These are phyloP conservation scores for Rhinella marina DNA, from an alignment of 2,797 vertebrate species.

Conservation along the genomic window DNA sequence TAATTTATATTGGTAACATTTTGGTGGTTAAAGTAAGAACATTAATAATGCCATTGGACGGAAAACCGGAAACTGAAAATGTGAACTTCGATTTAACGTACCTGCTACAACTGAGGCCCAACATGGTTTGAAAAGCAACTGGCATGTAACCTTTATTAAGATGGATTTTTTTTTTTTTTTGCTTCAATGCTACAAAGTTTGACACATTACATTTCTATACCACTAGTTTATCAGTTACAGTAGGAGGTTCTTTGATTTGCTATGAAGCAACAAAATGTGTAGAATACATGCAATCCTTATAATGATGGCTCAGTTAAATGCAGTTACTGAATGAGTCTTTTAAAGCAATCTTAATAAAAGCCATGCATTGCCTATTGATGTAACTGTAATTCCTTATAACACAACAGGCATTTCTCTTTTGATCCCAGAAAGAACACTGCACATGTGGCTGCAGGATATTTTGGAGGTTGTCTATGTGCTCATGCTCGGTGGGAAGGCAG, in stretches of 20 bases:
- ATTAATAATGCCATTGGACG: not conserved
- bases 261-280: not conserved
- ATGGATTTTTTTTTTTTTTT: not conserved
- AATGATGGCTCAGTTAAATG: not conserved
- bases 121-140: not conserved
- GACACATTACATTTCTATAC: not conserved
- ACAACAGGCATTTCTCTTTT: conserved; percentile 30
- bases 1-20: not conserved
- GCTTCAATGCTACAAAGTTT: not conserved
- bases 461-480: conserved; percentile 34
- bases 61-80: not conserved
- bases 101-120: not conserved
- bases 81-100: not conserved
- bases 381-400: conserved; percentile 33
- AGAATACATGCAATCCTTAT: conserved; percentile 3
- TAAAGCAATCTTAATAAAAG: conserved; percentile 24
- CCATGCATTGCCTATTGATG: not conserved
- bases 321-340: not conserved
- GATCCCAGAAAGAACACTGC: not conserved
- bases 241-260: conserved; percentile 3
- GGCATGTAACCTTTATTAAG: not conserved
- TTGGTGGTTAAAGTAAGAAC: not conserved
- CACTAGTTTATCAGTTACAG: conserved; percentile 7
- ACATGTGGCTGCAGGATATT: conserved; percentile 26
- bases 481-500: conserved; percentile 14